These are phyloP conservation scores for Proisotoma minuta DNA, from an alignment of 2,888 invertebrate species.

Conservation along the genomic window DNA sequence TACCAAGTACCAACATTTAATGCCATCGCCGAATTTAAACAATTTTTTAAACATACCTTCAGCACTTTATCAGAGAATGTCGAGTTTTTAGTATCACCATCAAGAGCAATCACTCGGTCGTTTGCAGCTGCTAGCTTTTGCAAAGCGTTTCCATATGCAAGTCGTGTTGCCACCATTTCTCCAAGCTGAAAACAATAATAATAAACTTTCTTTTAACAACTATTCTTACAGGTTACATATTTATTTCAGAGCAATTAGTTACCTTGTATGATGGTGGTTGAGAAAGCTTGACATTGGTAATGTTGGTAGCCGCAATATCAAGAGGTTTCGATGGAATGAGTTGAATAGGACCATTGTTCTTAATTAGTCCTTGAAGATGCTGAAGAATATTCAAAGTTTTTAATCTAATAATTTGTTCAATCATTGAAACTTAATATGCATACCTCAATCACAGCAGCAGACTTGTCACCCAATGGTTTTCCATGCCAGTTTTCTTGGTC, in stretches of 20 bases:
- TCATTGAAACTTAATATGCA: slow-evolving; percentile 7
- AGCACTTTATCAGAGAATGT: slow-evolving; percentile 92
- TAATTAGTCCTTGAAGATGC: slow-evolving; percentile 63
- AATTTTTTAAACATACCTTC: slow-evolving; percentile 53
- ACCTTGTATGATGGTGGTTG: slow-evolving; percentile 75
- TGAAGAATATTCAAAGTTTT: slow-evolving; percentile 49
- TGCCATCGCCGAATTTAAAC: slow-evolving; percentile 11
- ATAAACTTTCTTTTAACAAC: too few species aligned
- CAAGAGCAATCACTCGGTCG: slow-evolving; percentile 81
- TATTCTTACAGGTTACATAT: too few species aligned
- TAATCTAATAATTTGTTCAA: slow-evolving; percentile 35
- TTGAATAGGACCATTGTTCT: slow-evolving; percentile 62
- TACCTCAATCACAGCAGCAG: slow-evolving; percentile 63
- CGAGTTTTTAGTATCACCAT: slow-evolving; percentile 98
- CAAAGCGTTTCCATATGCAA: slow-evolving; percentile 90
- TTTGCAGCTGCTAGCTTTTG: slow-evolving; percentile 72
- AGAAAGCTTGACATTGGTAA: slow-evolving; percentile 67
- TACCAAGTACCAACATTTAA: slow-evolving; percentile 9
- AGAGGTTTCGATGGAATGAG: slow-evolving; percentile 63
- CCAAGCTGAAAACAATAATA: slow-evolving; percentile 56
- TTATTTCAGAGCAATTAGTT: not conserved
- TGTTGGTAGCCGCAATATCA: slow-evolving; percentile 68
- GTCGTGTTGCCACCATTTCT: slow-evolving; percentile 76
- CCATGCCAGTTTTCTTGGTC: slow-evolving; percentile 97
- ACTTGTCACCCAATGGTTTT: slow-evolving; percentile 82